Conservation (phyloP, 2,797 vertebrate genomes). For the Crypturellus tataupa region DNA sequence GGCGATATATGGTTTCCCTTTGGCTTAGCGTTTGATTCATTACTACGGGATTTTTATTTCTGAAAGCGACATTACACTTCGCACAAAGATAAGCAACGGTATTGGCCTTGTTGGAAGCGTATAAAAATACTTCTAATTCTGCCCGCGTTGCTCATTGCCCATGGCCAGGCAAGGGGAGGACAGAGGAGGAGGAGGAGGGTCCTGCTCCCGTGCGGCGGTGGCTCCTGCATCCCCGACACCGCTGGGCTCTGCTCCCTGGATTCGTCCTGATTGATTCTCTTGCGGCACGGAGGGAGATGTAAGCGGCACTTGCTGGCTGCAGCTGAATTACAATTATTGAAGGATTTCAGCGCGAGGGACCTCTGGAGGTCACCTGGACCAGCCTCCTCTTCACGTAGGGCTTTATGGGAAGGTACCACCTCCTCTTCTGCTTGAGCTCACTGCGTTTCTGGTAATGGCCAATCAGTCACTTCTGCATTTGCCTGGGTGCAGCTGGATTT, state of each 20-base stretch:
- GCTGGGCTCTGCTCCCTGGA: neutral
- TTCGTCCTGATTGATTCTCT: conserved; percentile 39
- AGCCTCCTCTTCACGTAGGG: neutral
- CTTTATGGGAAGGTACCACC: neutral
- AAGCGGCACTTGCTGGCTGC: conserved; percentile 24
- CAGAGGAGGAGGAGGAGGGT: neutral
- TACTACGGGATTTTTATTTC: neutral
- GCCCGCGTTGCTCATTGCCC: neutral
- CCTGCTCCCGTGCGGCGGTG: neutral
- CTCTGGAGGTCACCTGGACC: conserved; percentile 35
- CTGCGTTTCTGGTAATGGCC: neutral
- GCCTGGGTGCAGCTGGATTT: neutral
- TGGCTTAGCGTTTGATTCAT: neutral
- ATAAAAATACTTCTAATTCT: conserved; percentile 3
- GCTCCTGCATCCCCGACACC: no score
- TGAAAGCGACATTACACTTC: neutral
- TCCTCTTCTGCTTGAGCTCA: neutral
- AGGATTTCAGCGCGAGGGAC: neutral
- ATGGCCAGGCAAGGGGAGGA: conserved; percentile 9
- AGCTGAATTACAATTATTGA: neutral
- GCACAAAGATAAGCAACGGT: neutral
- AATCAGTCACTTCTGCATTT: neutral
- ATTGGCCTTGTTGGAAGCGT: neutral
- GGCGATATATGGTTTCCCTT: neutral
- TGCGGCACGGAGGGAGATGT: neutral